Evolutionary conservation across 1,140 invertebrate species (phyloP).

Genomic region (Neoseiulus cucumeris): DNA sequence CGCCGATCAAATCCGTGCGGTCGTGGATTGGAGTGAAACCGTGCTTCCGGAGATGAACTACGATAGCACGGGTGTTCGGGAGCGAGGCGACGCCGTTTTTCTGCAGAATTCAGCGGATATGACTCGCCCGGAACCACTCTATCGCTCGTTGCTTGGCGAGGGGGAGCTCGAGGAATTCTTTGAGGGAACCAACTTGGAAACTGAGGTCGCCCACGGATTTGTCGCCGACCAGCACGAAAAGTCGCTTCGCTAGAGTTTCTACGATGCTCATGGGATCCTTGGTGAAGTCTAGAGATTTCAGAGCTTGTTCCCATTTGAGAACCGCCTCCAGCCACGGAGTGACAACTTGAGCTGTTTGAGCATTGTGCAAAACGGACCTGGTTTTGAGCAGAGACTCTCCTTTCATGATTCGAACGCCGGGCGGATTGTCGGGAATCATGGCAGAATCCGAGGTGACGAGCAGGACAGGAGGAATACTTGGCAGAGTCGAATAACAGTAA

Average conservation of each 20-base stretch:
- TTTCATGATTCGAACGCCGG: not conserved
- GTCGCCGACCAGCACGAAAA: conserved; percentile 28
- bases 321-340: conserved; percentile 16
- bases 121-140: not conserved
- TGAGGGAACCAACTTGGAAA: conserved; percentile 28
- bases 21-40: not conserved
- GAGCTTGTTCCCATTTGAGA: conserved; percentile 14
- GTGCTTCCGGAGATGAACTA: not conserved
- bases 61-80: not conserved
- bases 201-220: conserved; percentile 27
- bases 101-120: not conserved
- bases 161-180: conserved; percentile 32
- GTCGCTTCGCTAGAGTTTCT: conserved; percentile 25
- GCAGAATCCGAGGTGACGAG: not conserved
- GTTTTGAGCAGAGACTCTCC: not conserved
- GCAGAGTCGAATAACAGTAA: not conserved
- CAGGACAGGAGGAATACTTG: not conserved
- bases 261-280: conserved; percentile 17
- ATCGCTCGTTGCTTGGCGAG: conserved; percentile 32
- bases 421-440: not conserved
- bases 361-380: not conserved
- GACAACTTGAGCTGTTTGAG: conserved; percentile 12
- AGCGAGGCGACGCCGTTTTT: not conserved
- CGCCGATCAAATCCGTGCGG: not conserved
- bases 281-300: conserved; percentile 15